These are phyloP conservation scores for Dryobates pubescens DNA, from an alignment of 2,797 vertebrate species.

Conservation along the genomic window DNA sequence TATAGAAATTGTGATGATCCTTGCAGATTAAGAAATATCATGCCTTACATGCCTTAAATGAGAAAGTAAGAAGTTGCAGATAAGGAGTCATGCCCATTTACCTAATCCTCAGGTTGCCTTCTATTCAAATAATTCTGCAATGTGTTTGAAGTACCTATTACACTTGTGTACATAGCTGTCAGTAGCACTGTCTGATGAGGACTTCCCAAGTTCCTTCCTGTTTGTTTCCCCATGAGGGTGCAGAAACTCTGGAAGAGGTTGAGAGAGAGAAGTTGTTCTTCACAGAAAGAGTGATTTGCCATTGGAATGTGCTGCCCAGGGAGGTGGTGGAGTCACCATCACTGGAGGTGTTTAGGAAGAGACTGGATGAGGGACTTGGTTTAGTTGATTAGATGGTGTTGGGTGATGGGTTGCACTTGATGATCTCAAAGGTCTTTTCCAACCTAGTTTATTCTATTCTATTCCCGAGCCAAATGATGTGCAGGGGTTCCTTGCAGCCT, in stretches of 20 bases:
- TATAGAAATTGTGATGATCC: background rate
- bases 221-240: background rate
- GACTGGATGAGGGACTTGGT: no score
- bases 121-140: background rate
- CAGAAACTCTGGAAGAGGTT: background rate
- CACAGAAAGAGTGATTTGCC: no score
- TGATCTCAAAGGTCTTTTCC: no score
- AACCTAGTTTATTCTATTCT: no score
- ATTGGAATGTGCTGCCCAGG: no score
- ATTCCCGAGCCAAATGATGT: background rate
- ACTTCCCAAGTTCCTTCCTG: background rate
- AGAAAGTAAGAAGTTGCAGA: background rate
- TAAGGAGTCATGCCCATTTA: background rate
- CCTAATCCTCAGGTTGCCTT: background rate
- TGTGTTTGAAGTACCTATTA: background rate
- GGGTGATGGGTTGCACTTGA: no score
- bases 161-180: fast-evolving
- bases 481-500: background rate
- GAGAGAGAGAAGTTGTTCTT: no score
- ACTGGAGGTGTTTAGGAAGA: no score
- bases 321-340: no score
- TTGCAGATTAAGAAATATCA: background rate
- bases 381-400: no score
- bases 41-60: background rate
- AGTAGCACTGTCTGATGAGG: background rate